Conservation (phyloP, 2,113 vertebrate genomes). For the Illadopsis cleaveri region DNA sequence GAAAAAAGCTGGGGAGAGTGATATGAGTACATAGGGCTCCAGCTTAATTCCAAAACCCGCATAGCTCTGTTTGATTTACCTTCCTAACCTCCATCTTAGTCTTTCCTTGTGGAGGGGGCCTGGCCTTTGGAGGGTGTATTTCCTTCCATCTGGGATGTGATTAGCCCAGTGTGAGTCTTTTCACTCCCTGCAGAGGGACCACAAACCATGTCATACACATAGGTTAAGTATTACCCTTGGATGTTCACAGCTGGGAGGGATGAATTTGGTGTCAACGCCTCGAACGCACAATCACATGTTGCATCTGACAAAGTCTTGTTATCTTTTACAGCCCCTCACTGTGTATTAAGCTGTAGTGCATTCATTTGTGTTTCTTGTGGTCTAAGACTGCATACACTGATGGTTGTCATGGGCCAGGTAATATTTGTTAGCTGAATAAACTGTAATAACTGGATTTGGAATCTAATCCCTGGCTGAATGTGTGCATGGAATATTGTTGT, state of each 20-base stretch:
- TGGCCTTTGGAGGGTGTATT: neutral
- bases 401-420: neutral
- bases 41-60: neutral
- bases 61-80: neutral
- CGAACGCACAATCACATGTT: rapidly evolving
- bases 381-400: neutral
- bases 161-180: neutral
- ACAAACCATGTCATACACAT: rapidly evolving
- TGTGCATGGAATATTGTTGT: neutral
- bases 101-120: neutral
- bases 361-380: neutral
- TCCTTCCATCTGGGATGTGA: neutral
- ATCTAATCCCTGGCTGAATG: neutral
- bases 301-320: neutral
- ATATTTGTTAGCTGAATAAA: neutral
- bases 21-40: neutral
- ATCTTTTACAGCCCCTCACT: neutral
- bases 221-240: neutral
- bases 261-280: neutral
- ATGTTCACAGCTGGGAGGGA: neutral
- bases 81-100: neutral
- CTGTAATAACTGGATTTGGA: neutral
- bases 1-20: neutral
- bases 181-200: neutral
- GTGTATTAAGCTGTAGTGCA: neutral